Evolutionary conservation across 2,113 vertebrate genomes (phyloP).

Genomic region (Eubucco bourcierii): DNA sequence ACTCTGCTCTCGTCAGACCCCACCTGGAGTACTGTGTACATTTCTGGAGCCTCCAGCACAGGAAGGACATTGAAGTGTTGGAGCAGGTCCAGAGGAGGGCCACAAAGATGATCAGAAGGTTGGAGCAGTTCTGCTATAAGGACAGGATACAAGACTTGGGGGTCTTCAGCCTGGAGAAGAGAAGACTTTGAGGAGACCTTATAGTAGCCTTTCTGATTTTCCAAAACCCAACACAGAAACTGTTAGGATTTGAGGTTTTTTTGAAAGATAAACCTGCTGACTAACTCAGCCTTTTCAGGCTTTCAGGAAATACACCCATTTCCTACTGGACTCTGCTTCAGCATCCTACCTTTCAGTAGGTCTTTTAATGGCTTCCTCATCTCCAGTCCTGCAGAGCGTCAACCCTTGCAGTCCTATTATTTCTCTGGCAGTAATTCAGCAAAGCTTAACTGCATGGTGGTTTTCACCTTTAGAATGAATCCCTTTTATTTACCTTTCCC

Average conservation of each 20-base stretch:
- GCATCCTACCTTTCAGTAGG: not conserved
- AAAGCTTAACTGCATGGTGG: not conserved
- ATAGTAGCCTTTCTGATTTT: too few relatives aligned
- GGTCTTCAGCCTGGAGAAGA: too few relatives aligned
- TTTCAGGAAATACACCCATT: constrained; percentile 9
- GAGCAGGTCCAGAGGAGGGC: too few relatives aligned
- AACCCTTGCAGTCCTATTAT: not conserved
- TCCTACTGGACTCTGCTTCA: not conserved
- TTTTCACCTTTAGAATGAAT: not conserved
- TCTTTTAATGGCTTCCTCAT: not conserved
- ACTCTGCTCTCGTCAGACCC: too few relatives aligned
- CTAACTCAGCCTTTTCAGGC: not conserved
- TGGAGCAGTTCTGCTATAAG: too few relatives aligned
- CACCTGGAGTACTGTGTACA: too few relatives aligned
- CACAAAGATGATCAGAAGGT: too few relatives aligned
- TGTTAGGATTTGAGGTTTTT: not conserved
- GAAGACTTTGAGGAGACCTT: too few relatives aligned
- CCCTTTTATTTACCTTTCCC: not conserved
- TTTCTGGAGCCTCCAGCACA: too few relatives aligned
- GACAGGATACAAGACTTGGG: too few relatives aligned
- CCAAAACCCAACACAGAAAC: not conserved
- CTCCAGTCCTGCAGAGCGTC: not conserved
- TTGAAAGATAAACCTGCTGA: not conserved
- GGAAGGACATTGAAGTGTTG: too few relatives aligned
- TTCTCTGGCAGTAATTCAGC: not conserved